phyloP scores from a whole-genome alignment of 2,888 invertebrate genomes.

The Exephanes ischioxanthus region DNA sequence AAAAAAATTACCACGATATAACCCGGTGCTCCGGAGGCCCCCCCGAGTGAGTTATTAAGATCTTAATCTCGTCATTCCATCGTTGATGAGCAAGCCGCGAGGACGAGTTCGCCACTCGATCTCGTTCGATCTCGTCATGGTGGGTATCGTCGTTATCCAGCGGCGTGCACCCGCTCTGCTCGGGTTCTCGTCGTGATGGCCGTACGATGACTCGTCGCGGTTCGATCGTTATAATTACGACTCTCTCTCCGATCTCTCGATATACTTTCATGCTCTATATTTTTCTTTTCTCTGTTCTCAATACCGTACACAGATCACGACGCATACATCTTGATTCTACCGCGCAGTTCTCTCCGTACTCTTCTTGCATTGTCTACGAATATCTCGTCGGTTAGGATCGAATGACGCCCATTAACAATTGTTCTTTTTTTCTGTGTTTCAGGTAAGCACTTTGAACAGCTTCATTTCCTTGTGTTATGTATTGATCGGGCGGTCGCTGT shows the following conservation, averaged over 20 bases:
- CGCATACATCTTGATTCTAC: not conserved
- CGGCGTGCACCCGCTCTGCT: constrained; percentile 24
- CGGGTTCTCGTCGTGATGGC: constrained; percentile 54
- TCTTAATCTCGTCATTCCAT: constrained; percentile 74
- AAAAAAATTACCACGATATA: constrained; percentile 54
- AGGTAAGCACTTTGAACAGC: constrained; percentile 76
- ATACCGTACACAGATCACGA: not conserved
- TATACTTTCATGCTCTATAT: constrained; percentile 52
- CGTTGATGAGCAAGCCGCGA: constrained; percentile 71
- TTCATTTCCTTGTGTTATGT: constrained; percentile 11
- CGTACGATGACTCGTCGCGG: constrained; percentile 64
- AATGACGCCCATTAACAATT: constrained; percentile 38
- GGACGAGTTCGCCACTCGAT: constrained; percentile 59
- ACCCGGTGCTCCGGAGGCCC: constrained; percentile 45
- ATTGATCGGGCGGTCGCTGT: not conserved
- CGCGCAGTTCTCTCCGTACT: not conserved
- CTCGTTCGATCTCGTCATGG: constrained; percentile 52
- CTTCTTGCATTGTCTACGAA: not conserved
- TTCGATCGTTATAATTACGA: constrained; percentile 66
- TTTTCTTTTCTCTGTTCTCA: not conserved
- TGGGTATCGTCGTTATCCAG: constrained; percentile 39
- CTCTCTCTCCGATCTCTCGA: constrained; percentile 52
- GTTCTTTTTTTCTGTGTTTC: constrained; percentile 74
- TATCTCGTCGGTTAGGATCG: not conserved
- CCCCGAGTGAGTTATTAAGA: constrained; percentile 79